Evolutionary conservation across 2,113 vertebrate genomes (phyloP).

Genomic region (Grammomys surdaster): DNA sequence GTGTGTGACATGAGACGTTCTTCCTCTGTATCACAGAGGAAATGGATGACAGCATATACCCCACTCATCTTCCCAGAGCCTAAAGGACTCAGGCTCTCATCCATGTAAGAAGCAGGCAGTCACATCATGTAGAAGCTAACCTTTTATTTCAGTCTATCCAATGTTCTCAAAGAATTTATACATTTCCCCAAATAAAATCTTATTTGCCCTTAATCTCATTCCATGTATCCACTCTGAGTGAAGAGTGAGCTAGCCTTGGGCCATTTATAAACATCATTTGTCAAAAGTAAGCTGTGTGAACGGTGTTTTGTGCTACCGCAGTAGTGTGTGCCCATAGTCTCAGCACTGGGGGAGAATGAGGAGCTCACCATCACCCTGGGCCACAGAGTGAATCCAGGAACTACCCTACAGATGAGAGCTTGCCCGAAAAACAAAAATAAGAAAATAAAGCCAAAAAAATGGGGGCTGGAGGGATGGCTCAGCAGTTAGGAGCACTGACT

Average conservation of each 20-base stretch:
- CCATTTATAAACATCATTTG: too few species aligned
- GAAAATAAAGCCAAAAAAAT: neutral
- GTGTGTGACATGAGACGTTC: neutral
- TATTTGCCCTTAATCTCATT: conserved; percentile 23
- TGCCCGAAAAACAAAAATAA: neutral
- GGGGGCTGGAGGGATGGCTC: too few species aligned
- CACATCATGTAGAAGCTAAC: neutral
- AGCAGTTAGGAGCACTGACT: too few species aligned
- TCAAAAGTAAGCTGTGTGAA: neutral
- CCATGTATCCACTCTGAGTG: conserved; percentile 26
- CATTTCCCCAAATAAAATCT: conserved; percentile 38
- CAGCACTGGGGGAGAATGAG: neutral
- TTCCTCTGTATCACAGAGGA: neutral
- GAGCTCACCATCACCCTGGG: neutral
- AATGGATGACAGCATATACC: neutral
- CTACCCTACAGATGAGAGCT: neutral
- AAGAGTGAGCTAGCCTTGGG: too few species aligned
- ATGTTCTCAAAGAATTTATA: conserved; percentile 27
- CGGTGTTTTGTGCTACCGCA: neutral
- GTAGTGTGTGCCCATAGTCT: neutral
- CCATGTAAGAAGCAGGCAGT: neutral
- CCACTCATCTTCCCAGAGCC: neutral
- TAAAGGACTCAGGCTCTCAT: neutral
- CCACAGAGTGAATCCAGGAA: neutral
- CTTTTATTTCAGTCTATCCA: neutral